Evolutionary conservation across 2,888 invertebrate genomes (phyloP).

Genomic region (Conops quadrifasciatus): DNA sequence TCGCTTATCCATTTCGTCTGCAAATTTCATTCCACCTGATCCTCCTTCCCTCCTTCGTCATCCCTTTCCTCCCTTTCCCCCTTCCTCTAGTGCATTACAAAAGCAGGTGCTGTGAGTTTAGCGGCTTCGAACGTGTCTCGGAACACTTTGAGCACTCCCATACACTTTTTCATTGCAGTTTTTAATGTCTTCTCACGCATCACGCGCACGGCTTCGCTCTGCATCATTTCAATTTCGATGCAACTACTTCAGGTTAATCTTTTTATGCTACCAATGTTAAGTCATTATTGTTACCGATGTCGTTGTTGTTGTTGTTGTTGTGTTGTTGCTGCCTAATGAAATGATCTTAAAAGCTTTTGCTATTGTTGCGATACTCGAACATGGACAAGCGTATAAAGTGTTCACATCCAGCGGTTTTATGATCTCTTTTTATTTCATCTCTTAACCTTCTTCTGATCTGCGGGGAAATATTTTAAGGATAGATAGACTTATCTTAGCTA

Average conservation of each 20-base stretch:
- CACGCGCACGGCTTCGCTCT: not conserved
- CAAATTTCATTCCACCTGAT: no score
- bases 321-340: slow-evolving; percentile 19
- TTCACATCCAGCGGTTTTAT: not conserved
- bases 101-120: no score
- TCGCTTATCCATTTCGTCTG: no score
- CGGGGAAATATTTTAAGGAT: not conserved
- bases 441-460: not conserved
- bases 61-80: no score
- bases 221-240: not conserved
- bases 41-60: no score
- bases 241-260: not conserved
- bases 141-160: not conserved
- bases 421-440: not conserved
- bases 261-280: not conserved
- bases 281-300: not conserved
- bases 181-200: slow-evolving; percentile 18
- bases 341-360: slow-evolving; percentile 1
- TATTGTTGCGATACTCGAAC: not conserved
- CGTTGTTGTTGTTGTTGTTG: not conserved
- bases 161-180: not conserved
- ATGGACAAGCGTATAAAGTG: not conserved
- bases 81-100: no score
- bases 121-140: slow-evolving; percentile 1
- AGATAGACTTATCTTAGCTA: no score